These are phyloP conservation scores for Leucania comma DNA, from an alignment of 2,888 invertebrate species.

Conservation along the genomic window DNA sequence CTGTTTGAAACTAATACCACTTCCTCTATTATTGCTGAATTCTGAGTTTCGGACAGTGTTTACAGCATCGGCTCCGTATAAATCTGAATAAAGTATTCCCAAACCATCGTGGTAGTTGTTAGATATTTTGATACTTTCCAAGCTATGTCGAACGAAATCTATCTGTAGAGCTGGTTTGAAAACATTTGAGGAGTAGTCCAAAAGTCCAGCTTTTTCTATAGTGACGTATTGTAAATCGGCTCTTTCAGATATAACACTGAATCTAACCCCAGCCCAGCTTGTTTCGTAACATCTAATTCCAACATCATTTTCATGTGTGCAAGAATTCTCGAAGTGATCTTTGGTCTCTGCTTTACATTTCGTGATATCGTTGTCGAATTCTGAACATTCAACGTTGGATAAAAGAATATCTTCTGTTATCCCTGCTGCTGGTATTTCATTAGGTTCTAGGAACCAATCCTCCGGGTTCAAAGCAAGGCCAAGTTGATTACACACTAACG, in stretches of 20 bases:
- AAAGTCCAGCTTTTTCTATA: conserved; percentile 97
- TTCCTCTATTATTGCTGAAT: conserved; percentile 95
- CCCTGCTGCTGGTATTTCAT: conserved; percentile 95
- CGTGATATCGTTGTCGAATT: conserved; percentile 97
- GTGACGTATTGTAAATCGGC: conserved; percentile 96
- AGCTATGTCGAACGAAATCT: conserved; percentile 95
- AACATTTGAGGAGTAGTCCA: conserved; percentile 97
- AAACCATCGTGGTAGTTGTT: conserved; percentile 98
- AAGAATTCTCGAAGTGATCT: conserved; percentile 96
- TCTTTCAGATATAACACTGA: conserved; percentile 96
- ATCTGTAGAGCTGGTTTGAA: conserved; percentile 97
- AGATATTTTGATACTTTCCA: conserved; percentile 95
- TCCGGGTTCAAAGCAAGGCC: conserved; percentile 97
- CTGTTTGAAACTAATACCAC: conserved; percentile 97
- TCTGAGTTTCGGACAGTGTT: conserved; percentile 96
- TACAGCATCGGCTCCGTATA: conserved; percentile 95
- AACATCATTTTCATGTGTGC: conserved; percentile 96
- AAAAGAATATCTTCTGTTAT: conserved; percentile 94
- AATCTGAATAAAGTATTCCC: conserved; percentile 98
- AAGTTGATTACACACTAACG: conserved; percentile 98
- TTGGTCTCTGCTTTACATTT: conserved; percentile 95
- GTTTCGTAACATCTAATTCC: conserved; percentile 97
- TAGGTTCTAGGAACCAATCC: conserved; percentile 96
- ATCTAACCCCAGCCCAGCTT: conserved; percentile 98
- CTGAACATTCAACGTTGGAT: conserved; percentile 97